Percentiles rank a stretch among this genome's conserved stretches.
Conservation (phyloP, 2,888 invertebrate genomes). For the Chirona hameri region DNA sequence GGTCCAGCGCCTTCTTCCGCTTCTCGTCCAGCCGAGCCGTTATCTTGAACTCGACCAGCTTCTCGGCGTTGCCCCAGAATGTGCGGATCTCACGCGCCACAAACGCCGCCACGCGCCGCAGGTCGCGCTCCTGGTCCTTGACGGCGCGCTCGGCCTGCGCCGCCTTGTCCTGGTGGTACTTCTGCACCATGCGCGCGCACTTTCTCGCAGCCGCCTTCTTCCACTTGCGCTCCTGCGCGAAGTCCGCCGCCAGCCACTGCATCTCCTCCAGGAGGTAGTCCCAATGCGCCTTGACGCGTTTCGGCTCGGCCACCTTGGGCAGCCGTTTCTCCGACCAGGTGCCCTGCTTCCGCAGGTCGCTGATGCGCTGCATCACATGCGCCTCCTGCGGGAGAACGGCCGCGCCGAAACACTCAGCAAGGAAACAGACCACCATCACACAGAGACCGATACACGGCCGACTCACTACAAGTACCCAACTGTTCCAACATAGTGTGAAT, state of each 20-base stretch:
- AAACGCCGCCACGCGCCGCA: conserved; percentile 80
- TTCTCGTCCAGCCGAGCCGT: conserved; percentile 89
- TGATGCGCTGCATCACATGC: conserved; percentile 85
- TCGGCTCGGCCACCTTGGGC: conserved; percentile 87
- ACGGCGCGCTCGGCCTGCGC: conserved; percentile 83
- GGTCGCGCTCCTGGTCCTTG: conserved; percentile 81
- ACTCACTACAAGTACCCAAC: too few species aligned
- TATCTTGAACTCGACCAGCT: conserved; percentile 92
- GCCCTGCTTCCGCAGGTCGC: conserved; percentile 87
- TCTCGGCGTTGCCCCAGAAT: conserved; percentile 96
- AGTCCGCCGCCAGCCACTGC: conserved; percentile 97
- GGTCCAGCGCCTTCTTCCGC: conserved; percentile 88
- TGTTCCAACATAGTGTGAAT: too few species aligned
- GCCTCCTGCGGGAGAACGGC: conserved; percentile 63
- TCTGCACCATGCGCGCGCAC: conserved; percentile 42
- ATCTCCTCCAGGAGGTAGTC: conserved; percentile 98
- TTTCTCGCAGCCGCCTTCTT: conserved; percentile 93
- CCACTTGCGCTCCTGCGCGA: conserved; percentile 96
- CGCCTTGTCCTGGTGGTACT: conserved; percentile 70
- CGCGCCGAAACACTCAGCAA: background rate
- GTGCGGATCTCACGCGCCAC: conserved; percentile 89
- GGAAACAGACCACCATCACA: too few species aligned
- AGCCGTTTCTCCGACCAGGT: conserved; percentile 89
- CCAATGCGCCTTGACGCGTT: conserved; percentile 92
- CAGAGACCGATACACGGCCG: too few species aligned